Evolutionary conservation across 2,113 vertebrate genomes (phyloP), one percentile per base, ranked within the genome.

Genomic region (Amphiprion ocellaris): DNA sequence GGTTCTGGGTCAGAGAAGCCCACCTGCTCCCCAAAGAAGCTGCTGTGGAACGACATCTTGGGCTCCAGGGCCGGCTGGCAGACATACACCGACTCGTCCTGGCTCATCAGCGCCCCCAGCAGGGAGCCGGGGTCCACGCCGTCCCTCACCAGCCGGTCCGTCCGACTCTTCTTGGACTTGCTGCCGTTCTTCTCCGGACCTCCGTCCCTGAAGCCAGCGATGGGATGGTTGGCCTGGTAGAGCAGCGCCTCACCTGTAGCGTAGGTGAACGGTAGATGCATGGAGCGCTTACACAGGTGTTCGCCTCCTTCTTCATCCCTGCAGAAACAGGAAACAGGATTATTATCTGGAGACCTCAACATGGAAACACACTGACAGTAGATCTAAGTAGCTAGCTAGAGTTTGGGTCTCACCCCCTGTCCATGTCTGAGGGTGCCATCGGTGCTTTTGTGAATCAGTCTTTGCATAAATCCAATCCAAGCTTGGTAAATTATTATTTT

Each of bases 251-350:
- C 96, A 4, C 96, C 96, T 0, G 95, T 97, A 2, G 95, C 91
- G 30, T 95, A 96, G 50, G 96, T 96, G 41, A 97, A 97, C 0
- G 96, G 96, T 23, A 96, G 94, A 53, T 95, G 95, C 90, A 95
- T 76, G 39, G 95, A 95, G 3, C 95, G 93, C 62, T 96, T 96
- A 19, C 8, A 85, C 86, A 97, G 82, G 79, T 97, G 94, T 46
- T 96, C 95, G 33, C 95, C 95, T 73, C 96, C 96, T 78, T 97
- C 96, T 79, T 96, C 95, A 49, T 96, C 95, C 68, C 96, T 97
- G 74, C 14, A 19, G 67, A 77, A 65, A 82, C 44, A 86, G n/a
- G 69, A 82, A 21, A 85, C 37, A 80, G 1, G 26, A 33, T 73
- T 10, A 62, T 0, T 37, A 21, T 16, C 26, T 26, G 39, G 24